Conservation (phyloP, 2,888 invertebrate genomes). For the Pristionchus entomophagus region DNA sequence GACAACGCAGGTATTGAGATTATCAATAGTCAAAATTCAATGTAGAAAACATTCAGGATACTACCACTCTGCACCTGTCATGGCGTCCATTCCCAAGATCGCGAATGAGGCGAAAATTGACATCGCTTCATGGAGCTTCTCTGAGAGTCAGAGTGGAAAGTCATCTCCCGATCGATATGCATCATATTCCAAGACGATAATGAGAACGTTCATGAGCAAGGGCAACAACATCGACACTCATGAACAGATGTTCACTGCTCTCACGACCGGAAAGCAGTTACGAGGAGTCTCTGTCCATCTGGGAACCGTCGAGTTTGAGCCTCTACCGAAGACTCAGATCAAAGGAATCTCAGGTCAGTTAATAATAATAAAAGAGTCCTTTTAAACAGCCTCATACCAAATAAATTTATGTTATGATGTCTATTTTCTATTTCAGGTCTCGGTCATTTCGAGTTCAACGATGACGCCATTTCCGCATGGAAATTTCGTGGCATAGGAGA, state of each 20-base stretch:
- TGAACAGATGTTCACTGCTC: neutral
- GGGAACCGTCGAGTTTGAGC: neutral
- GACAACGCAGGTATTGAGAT: too few species aligned
- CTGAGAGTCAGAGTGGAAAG: slow-evolving; percentile 10
- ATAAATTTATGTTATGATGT: too few species aligned
- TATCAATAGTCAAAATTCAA: too few species aligned
- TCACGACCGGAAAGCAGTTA: neutral
- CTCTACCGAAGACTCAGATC: neutral
- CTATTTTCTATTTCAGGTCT: too few species aligned
- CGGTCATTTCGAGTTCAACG: too few species aligned
- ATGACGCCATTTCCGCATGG: neutral
- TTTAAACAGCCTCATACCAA: too few species aligned
- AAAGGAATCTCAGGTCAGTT: too few species aligned
- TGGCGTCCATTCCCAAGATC: too few species aligned
- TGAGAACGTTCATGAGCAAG: neutral
- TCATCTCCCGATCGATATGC: slow-evolving; percentile 6
- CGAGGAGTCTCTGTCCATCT: slow-evolving; percentile 11
- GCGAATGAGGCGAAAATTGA: too few species aligned
- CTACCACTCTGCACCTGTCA: neutral
- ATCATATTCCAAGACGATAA: neutral
- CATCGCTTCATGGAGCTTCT: too few species aligned
- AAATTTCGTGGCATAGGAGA: neutral
- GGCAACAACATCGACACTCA: slow-evolving; percentile 6
- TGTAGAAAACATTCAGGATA: neutral
- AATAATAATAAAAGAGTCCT: too few species aligned